phyloP scores from a whole-genome alignment of 1,140 invertebrate species.

The Battus philenor region DNA sequence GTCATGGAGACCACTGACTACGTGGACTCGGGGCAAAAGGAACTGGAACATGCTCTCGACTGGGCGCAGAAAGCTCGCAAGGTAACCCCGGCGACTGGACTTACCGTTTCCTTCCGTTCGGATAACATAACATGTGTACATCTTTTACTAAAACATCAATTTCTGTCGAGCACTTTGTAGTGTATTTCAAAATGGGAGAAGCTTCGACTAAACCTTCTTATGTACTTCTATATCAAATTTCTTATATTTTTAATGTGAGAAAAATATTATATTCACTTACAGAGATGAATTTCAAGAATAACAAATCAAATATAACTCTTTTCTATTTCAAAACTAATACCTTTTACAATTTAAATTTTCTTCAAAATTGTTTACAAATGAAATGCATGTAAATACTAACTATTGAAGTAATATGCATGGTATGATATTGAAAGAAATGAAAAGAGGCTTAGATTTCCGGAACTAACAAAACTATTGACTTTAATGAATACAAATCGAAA shows the following conservation, averaged over 20 bases:
- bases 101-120: neutral
- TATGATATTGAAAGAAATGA: too few relatives aligned
- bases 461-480: too few relatives aligned
- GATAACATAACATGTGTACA: neutral
- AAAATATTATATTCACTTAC: too few relatives aligned
- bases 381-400: too few relatives aligned
- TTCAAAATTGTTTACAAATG: too few relatives aligned
- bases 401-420: too few relatives aligned
- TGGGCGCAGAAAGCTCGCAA: slow-evolving; percentile 93
- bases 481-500: too few relatives aligned
- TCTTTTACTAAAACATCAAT: neutral
- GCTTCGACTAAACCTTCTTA: neutral
- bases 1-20: slow-evolving; percentile 88
- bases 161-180: neutral
- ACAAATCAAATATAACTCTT: too few relatives aligned
- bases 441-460: too few relatives aligned
- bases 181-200: neutral
- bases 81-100: slow-evolving; percentile 78
- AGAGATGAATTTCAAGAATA: too few relatives aligned
- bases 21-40: slow-evolving; percentile 85
- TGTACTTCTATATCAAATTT: neutral
- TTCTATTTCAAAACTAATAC: too few relatives aligned
- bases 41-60: slow-evolving; percentile 86
- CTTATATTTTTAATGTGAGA: neutral
- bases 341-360: too few relatives aligned